Percentiles rank a stretch among this genome's conserved stretches.
Conservation (phyloP, 2,113 vertebrate genomes). For the Macquaria ambigua region DNA sequence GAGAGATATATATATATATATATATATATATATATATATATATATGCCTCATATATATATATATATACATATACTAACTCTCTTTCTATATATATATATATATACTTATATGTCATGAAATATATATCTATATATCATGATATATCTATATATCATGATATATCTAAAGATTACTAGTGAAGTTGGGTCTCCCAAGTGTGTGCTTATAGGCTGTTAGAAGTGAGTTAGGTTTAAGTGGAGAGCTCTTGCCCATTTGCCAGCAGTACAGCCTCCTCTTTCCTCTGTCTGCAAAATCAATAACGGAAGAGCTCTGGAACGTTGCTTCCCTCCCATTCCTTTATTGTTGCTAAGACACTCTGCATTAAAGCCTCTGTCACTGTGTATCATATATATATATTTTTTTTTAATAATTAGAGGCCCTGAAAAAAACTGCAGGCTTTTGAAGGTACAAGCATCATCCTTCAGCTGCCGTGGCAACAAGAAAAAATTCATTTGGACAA, state of each 20-base stretch:
- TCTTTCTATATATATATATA: too few species aligned
- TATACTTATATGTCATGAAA: too few species aligned
- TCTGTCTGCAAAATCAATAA: conserved; percentile 63
- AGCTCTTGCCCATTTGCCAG: conserved; percentile 55
- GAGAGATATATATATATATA: too few species aligned
- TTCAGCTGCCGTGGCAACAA: conserved; percentile 64
- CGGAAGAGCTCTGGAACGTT: conserved; percentile 39
- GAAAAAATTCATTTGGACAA: conserved; percentile 31
- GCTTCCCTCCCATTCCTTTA: conserved; percentile 46
- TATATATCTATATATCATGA: too few species aligned
- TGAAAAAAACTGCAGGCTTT: conserved; percentile 25
- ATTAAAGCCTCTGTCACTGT: conserved; percentile 47
- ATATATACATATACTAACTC: too few species aligned
- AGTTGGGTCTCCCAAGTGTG: conserved; percentile 44
- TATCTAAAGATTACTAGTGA: conserved; percentile 71
- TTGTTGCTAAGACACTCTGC: conserved; percentile 76
- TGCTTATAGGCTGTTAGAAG: conserved; percentile 52
- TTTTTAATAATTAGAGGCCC: conserved; percentile 41
- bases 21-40: too few species aligned
- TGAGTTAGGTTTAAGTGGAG: conserved; percentile 58
- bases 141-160: too few species aligned
- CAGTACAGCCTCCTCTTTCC: conserved; percentile 47
- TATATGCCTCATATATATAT: too few species aligned
- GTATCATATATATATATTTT: background rate
- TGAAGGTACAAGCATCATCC: conserved; percentile 11